Percentiles rank a stretch among this genome's conserved stretches.
These are phyloP conservation scores for Seriola aureovittata DNA, from an alignment of 2,113 vertebrate species.

Conservation along the genomic window DNA sequence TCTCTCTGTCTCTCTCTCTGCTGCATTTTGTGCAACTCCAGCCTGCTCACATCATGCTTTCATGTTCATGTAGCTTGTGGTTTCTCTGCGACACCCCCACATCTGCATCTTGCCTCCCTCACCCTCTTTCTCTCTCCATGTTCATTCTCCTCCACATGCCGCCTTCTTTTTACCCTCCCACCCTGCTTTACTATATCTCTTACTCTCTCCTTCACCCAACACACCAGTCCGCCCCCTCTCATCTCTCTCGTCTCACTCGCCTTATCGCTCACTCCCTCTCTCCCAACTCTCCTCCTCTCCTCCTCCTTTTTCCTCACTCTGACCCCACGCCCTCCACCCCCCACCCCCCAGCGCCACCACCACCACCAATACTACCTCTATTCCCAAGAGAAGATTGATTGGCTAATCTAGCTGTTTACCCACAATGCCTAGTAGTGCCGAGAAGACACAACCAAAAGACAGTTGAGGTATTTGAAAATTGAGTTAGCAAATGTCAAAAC, in stretches of 20 bases:
- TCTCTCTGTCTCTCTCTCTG: background rate
- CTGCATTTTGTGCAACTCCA: conserved; percentile 23
- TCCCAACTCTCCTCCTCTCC: conserved; percentile 21
- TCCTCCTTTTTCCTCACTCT: background rate
- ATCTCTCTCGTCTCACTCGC: background rate
- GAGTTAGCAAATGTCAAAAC: conserved; percentile 51
- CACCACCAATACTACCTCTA: conserved; percentile 48
- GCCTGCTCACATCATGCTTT: conserved; percentile 30
- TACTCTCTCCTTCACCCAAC: conserved; percentile 41
- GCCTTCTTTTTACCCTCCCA: conserved; percentile 7
- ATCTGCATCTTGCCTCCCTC: conserved; percentile 50
- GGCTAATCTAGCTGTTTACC: conserved; percentile 83
- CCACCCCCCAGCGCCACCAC: background rate
- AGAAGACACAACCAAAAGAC: conserved; percentile 62
- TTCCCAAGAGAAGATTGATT: conserved; percentile 81
- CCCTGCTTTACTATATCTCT: conserved; percentile 35
- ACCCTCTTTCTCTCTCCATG: background rate
- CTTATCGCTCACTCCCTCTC: conserved; percentile 48
- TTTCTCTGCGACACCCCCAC: conserved; percentile 47
- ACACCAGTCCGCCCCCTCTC: conserved; percentile 17
- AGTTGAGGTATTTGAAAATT: conserved; percentile 56
- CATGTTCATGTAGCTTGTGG: conserved; percentile 32
- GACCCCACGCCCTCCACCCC: background rate
- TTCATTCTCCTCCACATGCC: conserved; percentile 8
- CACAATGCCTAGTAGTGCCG: conserved; percentile 74